Conservation (phyloP, 2,888 invertebrate genomes). For the Pocota personata region DNA sequence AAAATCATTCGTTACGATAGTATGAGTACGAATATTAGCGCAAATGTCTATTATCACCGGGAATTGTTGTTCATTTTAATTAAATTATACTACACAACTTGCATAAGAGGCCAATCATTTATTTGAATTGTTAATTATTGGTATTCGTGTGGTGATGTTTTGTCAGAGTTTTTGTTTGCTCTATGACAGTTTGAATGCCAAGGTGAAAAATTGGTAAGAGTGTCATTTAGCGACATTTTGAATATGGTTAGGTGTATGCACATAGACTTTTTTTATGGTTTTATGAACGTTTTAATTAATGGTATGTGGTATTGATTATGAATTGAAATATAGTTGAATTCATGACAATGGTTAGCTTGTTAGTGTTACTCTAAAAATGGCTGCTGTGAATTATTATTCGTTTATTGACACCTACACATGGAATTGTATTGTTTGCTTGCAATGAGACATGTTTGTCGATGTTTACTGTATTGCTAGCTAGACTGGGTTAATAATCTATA, state of each 20-base stretch:
- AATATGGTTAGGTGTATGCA: not conserved
- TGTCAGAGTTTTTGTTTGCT: not conserved
- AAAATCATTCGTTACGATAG: not conserved
- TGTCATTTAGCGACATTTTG: not conserved
- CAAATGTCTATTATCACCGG: not conserved
- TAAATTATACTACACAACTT: slow-evolving; percentile 40
- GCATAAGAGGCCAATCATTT: slow-evolving; percentile 18
- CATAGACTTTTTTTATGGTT: not conserved
- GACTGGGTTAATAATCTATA: not conserved
- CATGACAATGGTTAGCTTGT: slow-evolving; percentile 31
- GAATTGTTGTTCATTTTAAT: slow-evolving; percentile 48
- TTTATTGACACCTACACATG: slow-evolving; percentile 42
- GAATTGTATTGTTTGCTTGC: not conserved
- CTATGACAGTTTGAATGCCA: slow-evolving; percentile 44
- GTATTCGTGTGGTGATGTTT: slow-evolving; percentile 5
- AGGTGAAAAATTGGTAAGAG: slow-evolving; percentile 30
- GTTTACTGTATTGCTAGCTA: not conserved
- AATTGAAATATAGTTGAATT: slow-evolving; percentile 16
- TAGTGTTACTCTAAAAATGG: slow-evolving; percentile 33
- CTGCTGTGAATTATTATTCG: slow-evolving; percentile 16
- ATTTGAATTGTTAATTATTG: slow-evolving; percentile 39
- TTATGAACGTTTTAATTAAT: slow-evolving; percentile 25
- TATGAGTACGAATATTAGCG: slow-evolving; percentile 2
- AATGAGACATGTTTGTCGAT: not conserved
- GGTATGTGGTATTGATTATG: not conserved